phyloP scores from a whole-genome alignment of 2,888 invertebrate species.

The Microplitis manilae region DNA sequence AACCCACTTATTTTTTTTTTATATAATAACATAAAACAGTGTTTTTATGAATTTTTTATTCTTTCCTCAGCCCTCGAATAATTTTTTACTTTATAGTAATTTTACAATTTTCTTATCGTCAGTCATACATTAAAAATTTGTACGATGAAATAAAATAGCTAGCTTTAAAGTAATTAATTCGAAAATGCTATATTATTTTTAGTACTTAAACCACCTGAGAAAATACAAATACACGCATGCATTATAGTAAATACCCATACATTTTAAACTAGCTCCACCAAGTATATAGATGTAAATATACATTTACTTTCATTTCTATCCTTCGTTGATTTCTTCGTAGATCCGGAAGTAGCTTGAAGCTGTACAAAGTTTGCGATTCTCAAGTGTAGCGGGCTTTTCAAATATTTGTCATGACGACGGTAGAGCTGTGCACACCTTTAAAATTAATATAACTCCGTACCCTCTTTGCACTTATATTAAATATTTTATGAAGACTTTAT shows the following conservation, averaged over 20 bases:
- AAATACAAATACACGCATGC: background rate
- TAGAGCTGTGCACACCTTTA: background rate
- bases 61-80: background rate
- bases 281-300: background rate
- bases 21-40: background rate
- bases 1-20: background rate
- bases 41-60: background rate
- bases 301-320: slow-evolving; percentile 8
- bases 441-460: slow-evolving; percentile 21
- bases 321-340: background rate
- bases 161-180: background rate
- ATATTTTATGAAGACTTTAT: background rate
- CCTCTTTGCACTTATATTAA: background rate
- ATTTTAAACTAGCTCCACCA: background rate
- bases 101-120: background rate
- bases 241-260: background rate
- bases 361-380: slow-evolving; percentile 25
- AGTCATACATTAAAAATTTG: background rate
- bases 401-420: slow-evolving; percentile 24
- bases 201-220: background rate
- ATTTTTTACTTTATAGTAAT: background rate
- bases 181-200: background rate
- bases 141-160: background rate
- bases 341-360: slow-evolving; percentile 19
- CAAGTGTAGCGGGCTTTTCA: slow-evolving; percentile 12